These are phyloP conservation scores for Melinopterus prodromus DNA, from an alignment of 2,888 invertebrate genomes.

Conservation along the genomic window DNA sequence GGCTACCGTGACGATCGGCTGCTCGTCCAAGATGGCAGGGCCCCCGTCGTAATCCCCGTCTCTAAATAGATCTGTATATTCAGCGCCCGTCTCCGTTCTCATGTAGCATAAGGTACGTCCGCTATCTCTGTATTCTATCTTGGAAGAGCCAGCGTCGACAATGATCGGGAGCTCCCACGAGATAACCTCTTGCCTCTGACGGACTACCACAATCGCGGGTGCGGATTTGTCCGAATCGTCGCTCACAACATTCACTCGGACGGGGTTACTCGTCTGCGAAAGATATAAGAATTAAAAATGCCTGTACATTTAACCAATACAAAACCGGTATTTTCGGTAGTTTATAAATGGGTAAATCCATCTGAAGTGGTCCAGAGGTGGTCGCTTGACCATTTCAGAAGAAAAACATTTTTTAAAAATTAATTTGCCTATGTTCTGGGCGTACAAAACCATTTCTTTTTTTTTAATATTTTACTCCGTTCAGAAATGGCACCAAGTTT, in stretches of 20 bases:
- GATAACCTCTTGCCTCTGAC: slow-evolving; percentile 77
- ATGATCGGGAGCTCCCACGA: slow-evolving; percentile 82
- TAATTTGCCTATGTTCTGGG: no score
- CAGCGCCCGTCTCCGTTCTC: slow-evolving; percentile 51
- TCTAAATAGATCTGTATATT: background rate
- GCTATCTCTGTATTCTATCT: slow-evolving; percentile 64
- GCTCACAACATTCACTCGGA: slow-evolving; percentile 35
- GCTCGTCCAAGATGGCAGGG: slow-evolving; percentile 36
- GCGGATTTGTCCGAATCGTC: slow-evolving; percentile 60
- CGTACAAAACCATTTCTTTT: no score
- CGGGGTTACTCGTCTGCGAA: slow-evolving; percentile 26
- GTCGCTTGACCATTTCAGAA: no score
- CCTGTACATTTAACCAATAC: no score
- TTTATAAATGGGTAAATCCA: no score
- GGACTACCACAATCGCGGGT: slow-evolving; percentile 77
- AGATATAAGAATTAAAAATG: background rate
- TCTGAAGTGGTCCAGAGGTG: no score
- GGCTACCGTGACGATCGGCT: slow-evolving; percentile 53
- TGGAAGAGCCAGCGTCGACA: slow-evolving; percentile 60
- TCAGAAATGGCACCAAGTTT: no score
- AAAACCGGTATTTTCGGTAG: no score
- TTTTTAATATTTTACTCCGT: no score
- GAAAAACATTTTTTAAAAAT: no score
- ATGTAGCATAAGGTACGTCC: slow-evolving; percentile 71
- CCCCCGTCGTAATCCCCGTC: background rate